phyloP scores from a whole-genome alignment of 2,888 invertebrate species.

The Ptycholaimellus sp. region DNA sequence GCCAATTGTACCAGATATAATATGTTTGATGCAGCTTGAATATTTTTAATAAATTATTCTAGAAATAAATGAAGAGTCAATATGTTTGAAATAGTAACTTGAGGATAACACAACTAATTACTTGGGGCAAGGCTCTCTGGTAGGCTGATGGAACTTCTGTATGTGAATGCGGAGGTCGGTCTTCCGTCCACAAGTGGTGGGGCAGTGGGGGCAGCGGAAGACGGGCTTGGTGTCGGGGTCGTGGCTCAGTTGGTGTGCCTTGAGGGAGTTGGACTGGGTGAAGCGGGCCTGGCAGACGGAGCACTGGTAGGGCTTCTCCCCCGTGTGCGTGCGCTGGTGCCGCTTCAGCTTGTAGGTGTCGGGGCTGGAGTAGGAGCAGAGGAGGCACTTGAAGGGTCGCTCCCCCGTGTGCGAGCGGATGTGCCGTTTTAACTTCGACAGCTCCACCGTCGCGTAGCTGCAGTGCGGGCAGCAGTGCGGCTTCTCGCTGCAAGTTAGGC shows the following conservation, averaged over 20 bases:
- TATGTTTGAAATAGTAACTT: too few species aligned
- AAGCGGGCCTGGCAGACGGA: conserved; percentile 54
- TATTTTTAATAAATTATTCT: too few species aligned
- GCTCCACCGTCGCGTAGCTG: conserved; percentile 82
- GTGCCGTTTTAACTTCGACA: conserved; percentile 77
- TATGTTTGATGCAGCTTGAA: too few species aligned
- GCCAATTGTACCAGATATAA: too few species aligned
- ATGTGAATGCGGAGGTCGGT: conserved; percentile 85
- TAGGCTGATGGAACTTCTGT: conserved; percentile 79
- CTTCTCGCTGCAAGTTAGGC: too few species aligned
- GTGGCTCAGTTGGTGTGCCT: conserved; percentile 43
- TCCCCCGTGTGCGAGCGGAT: conserved; percentile 76
- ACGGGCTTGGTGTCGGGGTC: conserved; percentile 25
- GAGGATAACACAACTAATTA: too few species aligned
- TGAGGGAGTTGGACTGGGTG: conserved; percentile 82
- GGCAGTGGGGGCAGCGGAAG: conserved; percentile 70
- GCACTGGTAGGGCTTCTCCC: conserved; percentile 34
- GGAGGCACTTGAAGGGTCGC: conserved; percentile 38
- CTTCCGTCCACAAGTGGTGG: conserved; percentile 82
- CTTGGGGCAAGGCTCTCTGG: too few species aligned
- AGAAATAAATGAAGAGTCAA: too few species aligned
- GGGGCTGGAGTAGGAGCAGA: conserved; percentile 80
- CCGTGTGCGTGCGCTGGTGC: conserved; percentile 62
- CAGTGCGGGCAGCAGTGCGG: conserved; percentile 87
- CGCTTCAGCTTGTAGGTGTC: conserved; percentile 91